These are phyloP conservation scores for Papilio demoleus DNA, from an alignment of 2,888 invertebrate species.

Conservation along the genomic window DNA sequence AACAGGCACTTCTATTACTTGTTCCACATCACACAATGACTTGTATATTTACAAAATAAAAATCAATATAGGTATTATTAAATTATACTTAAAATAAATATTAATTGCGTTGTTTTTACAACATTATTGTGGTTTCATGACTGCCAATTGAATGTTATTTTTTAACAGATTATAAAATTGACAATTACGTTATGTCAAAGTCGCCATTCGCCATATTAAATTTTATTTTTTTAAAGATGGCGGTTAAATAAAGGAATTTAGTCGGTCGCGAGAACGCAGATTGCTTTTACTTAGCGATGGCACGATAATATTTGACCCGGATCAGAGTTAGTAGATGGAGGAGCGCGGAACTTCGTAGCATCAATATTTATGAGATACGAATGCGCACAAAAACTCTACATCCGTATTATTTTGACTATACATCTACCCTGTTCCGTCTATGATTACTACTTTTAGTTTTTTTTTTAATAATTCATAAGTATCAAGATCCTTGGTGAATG, in stretches of 20 bases:
- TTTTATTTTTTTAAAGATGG: not conserved
- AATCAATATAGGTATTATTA: not conserved
- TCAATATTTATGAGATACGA: constrained; percentile 61
- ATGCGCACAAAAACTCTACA: constrained; percentile 69
- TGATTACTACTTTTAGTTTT: constrained; percentile 2
- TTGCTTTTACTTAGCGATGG: constrained; percentile 43
- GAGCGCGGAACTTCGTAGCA: constrained; percentile 52
- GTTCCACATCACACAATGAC: not conserved
- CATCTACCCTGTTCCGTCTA: constrained; percentile 7
- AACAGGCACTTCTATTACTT: constrained; percentile 10
- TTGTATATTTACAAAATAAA: not conserved
- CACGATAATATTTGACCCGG: constrained; percentile 62
- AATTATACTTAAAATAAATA: not conserved
- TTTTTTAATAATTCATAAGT: constrained; percentile 11
- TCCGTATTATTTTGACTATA: constrained; percentile 56
- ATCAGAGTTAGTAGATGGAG: constrained; percentile 53
- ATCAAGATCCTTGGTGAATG: constrained; percentile 45
- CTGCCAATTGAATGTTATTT: not conserved
- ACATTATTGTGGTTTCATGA: not conserved
- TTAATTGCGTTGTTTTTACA: not conserved
- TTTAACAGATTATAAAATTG: not conserved
- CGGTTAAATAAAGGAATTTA: constrained; percentile 28
- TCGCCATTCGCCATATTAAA: constrained; percentile 9
- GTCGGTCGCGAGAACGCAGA: constrained; percentile 32
- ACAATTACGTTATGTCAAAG: constrained; percentile 3